Evolutionary conservation across 2,113 vertebrate genomes (phyloP), one percentile per base, ranked within the genome.

Genomic region (Scytalopus superciliaris): DNA sequence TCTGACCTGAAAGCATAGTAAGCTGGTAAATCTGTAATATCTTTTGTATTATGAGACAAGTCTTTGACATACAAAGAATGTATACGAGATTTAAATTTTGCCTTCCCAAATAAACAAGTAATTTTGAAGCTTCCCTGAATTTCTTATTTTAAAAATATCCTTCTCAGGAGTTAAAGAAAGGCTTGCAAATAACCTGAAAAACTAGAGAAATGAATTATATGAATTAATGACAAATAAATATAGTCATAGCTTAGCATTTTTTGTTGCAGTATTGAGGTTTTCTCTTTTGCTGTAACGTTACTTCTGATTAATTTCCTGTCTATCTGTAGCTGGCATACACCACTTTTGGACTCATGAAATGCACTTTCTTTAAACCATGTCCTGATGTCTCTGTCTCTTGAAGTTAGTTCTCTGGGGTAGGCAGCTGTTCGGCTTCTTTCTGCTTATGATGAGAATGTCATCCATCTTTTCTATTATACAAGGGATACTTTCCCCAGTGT

Each of bases 201-300:
- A 4, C 4, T 9, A 75, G n/a, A 75, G 7, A 64, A 91, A 82
- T 44, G 4, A 40, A 63, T 39, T 24, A 53, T 53, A 53, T 18
- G 16, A 60, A 37, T 33, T 69, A 40, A 37, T 18, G 13, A 68
- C 67, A 86, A 78, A 63, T 40, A 64, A 64, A 84, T 64, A 59
- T 4, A 23, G 24, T 66, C 19, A 50, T 40, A 67, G 16, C 1
- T 75, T 35, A 25, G 7, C 17, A 0, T 7, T 2, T 37, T 50
- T 81, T 47, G 49, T 50, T 47, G 1, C 7, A 45, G 10, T 30
- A 66, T 2, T 52, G 50, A 52, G 3, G 2, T 10, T 14, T 45
- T 70, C 64, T 47, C 5, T 33, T 76, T 66, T 66, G 19, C 17
- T 47, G 5, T 85, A 5, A 44, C 69, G 75, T 86, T 79, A 7